A percentile compares a stretch with the other conserved stretches of the same genome.
Conservation (phyloP, 2,888 invertebrate species). For the Sicus ferrugineus region DNA sequence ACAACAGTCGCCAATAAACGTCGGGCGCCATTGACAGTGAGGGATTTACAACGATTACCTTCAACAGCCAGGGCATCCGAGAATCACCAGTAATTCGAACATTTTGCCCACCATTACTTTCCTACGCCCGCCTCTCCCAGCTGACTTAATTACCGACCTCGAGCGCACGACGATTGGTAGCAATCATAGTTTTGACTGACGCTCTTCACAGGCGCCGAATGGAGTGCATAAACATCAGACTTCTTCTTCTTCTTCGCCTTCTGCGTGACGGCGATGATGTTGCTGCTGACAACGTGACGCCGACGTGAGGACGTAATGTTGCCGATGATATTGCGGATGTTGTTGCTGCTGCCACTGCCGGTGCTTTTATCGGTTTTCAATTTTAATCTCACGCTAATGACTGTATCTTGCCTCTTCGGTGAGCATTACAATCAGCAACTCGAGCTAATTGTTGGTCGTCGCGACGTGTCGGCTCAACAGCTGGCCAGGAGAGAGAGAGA, state of each 20-base stretch:
- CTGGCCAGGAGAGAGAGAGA: too few species aligned
- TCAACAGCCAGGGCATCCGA: conserved; percentile 15
- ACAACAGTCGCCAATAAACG: not conserved
- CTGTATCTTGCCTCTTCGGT: conserved; percentile 30
- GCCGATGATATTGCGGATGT: conserved; percentile 20
- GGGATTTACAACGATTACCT: conserved; percentile 28
- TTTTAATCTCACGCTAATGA: conserved; percentile 19
- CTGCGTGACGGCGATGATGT: conserved; percentile 21
- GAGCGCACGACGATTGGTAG: conserved; percentile 29
- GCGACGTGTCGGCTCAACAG: conserved; percentile 2
- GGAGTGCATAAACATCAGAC: not conserved
- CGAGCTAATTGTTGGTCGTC: conserved; percentile 31
- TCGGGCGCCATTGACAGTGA: conserved; percentile 27
- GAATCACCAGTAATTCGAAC: conserved; percentile 13
- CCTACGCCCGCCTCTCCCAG: not conserved
- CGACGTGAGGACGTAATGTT: not conserved
- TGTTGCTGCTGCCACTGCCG: conserved; percentile 27
- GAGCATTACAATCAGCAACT: conserved; percentile 24
- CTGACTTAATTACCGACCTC: conserved; percentile 28
- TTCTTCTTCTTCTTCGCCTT: too few species aligned
- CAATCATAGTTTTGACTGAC: conserved; percentile 23
- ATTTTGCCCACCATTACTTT: not conserved
- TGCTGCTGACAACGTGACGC: conserved; percentile 12
- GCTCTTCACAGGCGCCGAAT: too few species aligned
- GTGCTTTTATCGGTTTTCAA: conserved; percentile 29